Evolutionary conservation across 1,140 invertebrate genomes (phyloP).

Genomic region (Pogonomyrmex barbatus): DNA sequence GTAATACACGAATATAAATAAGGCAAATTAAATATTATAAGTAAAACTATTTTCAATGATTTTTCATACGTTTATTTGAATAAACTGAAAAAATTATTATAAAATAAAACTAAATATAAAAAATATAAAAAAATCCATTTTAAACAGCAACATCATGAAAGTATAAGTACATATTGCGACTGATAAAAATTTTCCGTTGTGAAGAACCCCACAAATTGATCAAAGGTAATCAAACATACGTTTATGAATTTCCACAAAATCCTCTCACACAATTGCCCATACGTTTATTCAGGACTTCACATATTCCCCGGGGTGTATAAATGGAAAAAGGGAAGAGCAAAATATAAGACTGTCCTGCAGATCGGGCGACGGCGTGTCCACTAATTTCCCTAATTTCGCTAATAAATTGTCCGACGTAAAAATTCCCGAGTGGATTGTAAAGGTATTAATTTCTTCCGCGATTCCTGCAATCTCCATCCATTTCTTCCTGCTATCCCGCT

Average conservation of each 20-base stretch:
- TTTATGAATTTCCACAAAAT: constrained; percentile 38
- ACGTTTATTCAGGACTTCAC: constrained; percentile 7
- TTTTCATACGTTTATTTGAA: not conserved
- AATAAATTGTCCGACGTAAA: constrained; percentile 79
- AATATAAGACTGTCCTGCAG: constrained; percentile 70
- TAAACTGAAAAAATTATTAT: not conserved
- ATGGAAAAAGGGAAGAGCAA: constrained; percentile 37
- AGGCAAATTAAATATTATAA: not conserved
- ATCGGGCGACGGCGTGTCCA: constrained; percentile 63
- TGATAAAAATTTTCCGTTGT: constrained; percentile 13
- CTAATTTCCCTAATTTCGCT: constrained; percentile 81
- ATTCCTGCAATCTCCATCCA: constrained; percentile 60
- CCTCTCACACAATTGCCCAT: constrained; percentile 14
- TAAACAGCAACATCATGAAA: not conserved
- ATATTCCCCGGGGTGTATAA: constrained; percentile 24
- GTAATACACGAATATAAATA: not conserved
- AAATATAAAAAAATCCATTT: not conserved
- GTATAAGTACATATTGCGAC: not conserved
- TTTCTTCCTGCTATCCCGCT: not conserved
- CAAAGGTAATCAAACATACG: constrained; percentile 49
- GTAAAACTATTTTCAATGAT: not conserved
- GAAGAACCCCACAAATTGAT: constrained; percentile 24
- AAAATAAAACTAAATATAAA: not conserved
- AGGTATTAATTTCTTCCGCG: constrained; percentile 78
- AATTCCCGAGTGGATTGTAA: constrained; percentile 78